These are phyloP conservation scores for Crocidura indochinensis DNA, from an alignment of 2,797 vertebrate genomes.

Conservation along the genomic window DNA sequence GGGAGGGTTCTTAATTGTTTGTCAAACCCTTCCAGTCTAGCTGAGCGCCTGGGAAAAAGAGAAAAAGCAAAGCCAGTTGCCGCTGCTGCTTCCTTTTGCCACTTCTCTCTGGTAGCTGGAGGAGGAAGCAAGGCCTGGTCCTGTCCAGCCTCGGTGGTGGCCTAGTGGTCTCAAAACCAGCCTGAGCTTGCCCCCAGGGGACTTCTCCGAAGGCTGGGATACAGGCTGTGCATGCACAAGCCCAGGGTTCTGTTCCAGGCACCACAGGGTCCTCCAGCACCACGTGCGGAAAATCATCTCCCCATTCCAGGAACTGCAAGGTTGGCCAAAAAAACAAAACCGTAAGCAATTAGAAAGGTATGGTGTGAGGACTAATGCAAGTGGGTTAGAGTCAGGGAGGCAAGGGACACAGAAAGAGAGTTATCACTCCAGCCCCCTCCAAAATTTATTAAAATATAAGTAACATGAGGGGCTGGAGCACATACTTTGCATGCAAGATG, in stretches of 20 bases:
- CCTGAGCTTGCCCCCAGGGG: not conserved
- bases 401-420: too few relatives aligned
- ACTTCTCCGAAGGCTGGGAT: too few relatives aligned
- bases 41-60: conserved; percentile 76
- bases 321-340: too few relatives aligned
- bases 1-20: conserved; percentile 90
- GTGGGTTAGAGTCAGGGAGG: too few relatives aligned
- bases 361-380: too few relatives aligned
- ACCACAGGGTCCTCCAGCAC: not conserved
- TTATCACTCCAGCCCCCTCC: too few relatives aligned
- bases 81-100: conserved; percentile 60
- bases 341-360: conserved; percentile 19
- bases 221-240: not conserved
- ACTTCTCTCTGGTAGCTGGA: conserved; percentile 37
- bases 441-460: too few relatives aligned
- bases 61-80: conserved; percentile 1
- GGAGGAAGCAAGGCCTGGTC: not conserved
- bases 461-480: too few relatives aligned
- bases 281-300: not conserved
- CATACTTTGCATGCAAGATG: too few relatives aligned
- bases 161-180: conserved; percentile 3
- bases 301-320: not conserved
- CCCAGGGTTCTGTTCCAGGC: too few relatives aligned
- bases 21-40: conserved; percentile 86
- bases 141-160: too few relatives aligned